phyloP scores from a whole-genome alignment of 2,113 vertebrate species.

The Chauna torquata region DNA sequence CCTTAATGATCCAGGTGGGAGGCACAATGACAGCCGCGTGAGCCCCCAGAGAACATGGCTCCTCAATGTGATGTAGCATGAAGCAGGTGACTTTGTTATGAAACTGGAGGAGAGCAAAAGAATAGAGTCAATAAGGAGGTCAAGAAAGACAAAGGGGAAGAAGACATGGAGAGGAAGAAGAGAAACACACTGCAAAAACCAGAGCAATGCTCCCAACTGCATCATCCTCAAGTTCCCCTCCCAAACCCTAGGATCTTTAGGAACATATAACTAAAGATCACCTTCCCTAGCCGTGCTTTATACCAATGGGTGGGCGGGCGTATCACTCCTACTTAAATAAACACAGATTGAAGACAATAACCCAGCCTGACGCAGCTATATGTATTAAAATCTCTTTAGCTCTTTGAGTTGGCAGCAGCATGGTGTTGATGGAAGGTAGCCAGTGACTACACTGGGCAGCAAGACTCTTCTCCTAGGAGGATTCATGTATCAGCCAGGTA shows the following conservation, averaged over 20 bases:
- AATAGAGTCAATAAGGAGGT: neutral
- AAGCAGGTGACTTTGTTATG: constrained; percentile 99
- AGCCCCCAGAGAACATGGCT: constrained; percentile 94
- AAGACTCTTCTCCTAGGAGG: neutral
- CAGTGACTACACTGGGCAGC: neutral
- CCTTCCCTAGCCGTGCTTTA: neutral
- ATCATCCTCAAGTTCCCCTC: neutral
- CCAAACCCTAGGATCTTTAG: neutral
- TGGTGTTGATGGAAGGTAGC: neutral
- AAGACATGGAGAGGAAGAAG: neutral
- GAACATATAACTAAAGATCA: neutral
- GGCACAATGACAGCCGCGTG: constrained; percentile 96
- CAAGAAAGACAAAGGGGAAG: neutral
- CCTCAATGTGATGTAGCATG: constrained; percentile 98
- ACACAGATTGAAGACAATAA: neutral
- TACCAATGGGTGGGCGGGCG: no score
- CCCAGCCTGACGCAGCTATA: neutral
- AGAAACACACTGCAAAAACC: neutral
- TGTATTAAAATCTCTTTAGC: neutral
- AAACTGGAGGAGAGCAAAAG: constrained; percentile 80
- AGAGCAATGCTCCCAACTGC: neutral
- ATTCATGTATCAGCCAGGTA: neutral
- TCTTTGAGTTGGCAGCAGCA: neutral
- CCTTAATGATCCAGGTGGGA: constrained; percentile 99
- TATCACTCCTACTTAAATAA: neutral